Conservation (phyloP, 30 jellyfish, hydroid and myxozoan species). For the Hydra vulgaris region DNA sequence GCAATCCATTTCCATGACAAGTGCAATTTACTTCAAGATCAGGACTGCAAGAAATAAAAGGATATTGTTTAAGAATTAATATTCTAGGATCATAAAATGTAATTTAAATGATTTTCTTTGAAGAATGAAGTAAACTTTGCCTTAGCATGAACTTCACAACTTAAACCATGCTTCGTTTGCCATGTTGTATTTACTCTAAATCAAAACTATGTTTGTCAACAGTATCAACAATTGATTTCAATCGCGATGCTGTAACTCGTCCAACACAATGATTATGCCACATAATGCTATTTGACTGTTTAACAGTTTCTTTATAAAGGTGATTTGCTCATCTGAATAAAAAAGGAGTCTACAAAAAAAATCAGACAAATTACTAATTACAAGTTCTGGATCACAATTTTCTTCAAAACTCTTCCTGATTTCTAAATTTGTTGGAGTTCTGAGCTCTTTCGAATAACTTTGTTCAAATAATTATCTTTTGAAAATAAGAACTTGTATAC, state of each 20-base stretch:
- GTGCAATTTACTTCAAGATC: slow-evolving; percentile 7
- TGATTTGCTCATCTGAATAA: slow-evolving; percentile 1
- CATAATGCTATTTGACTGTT: not conserved
- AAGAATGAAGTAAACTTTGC: no score
- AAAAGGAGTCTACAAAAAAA: not conserved
- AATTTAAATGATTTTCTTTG: not conserved
- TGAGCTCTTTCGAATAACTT: no score
- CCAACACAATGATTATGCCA: not conserved
- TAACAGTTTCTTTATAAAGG: not conserved
- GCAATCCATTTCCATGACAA: slow-evolving; percentile 7
- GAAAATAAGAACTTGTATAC: not conserved
- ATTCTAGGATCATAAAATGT: not conserved
- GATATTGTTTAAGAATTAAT: not conserved
- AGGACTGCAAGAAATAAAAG: not conserved
- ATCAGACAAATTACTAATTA: not conserved
- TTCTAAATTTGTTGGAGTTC: not conserved
- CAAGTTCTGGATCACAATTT: slow-evolving; percentile 1
- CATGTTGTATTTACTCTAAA: not conserved
- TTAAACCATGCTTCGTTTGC: slow-evolving; percentile 5
- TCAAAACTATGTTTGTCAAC: not conserved
- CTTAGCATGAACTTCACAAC: not conserved
- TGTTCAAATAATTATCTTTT: not conserved
- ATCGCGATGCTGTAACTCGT: not conserved
- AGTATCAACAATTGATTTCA: not conserved
- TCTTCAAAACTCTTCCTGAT: not conserved